Conservation (phyloP, 1,140 invertebrate species). For the Lasioglossum albipes region DNA sequence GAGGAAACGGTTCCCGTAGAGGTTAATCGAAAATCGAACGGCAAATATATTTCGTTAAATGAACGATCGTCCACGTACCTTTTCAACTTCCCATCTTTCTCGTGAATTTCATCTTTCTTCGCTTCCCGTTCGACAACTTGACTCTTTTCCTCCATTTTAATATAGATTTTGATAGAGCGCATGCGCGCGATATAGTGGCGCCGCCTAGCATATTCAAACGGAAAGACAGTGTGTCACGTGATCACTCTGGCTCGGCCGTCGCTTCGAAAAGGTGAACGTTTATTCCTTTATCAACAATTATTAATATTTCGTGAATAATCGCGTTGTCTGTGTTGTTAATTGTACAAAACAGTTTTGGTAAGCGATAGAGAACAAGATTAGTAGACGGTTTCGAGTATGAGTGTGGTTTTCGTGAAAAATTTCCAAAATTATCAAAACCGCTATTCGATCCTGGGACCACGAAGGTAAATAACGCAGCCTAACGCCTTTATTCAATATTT, state of each 20-base stretch:
- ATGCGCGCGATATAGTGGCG: constrained; percentile 25
- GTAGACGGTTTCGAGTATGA: background rate
- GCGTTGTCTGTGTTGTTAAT: rapidly evolving
- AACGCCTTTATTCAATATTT: too few species aligned
- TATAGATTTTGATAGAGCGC: constrained; percentile 73
- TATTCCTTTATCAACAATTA: too few species aligned
- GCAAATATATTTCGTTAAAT: background rate
- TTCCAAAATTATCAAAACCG: background rate
- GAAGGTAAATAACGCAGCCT: background rate
- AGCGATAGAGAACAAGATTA: background rate
- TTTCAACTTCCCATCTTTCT: constrained; percentile 75
- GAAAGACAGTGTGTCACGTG: constrained; percentile 19
- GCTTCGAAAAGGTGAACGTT: constrained; percentile 1
- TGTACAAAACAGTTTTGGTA: background rate
- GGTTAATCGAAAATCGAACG: background rate
- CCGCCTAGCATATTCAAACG: constrained; percentile 13
- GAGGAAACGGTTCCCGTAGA: background rate
- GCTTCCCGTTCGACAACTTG: constrained; percentile 72
- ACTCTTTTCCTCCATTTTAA: constrained; percentile 79
- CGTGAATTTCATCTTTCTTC: constrained; percentile 74
- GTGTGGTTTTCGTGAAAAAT: background rate
- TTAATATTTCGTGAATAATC: background rate
- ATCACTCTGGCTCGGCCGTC: background rate
- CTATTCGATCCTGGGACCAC: background rate
- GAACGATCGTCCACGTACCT: constrained; percentile 60